Base-by-base conservation (phyloP, 1,140 invertebrate genomes). In the Nomia melanderi region DNA sequence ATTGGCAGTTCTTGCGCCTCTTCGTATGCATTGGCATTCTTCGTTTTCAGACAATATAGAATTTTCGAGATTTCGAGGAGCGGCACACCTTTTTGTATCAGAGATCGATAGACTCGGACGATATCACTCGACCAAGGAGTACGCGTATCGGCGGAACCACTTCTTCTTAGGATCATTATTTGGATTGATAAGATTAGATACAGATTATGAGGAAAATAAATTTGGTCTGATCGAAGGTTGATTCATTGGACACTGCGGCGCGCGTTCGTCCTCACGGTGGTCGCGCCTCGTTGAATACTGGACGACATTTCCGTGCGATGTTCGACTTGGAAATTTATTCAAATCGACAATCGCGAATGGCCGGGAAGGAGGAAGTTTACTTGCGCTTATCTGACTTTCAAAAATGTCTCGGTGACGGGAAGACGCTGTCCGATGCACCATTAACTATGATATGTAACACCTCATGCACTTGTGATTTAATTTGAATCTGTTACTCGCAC, bases 181-280 rank as follows among this genome's bases (percentile, higher is more conserved):
- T 50, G 41, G 23, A 14, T 25, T 29, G 73, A 69, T 60, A 59
- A 76, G 73, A 76, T 76, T 76, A 76, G 64, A 76, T 75, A 65
- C 23, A 20, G 7, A 17, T 12, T 0, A 17, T 2, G 7, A 6
- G 27, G 33, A 31, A 44, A 44, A 57, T 67, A 44, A 36, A 67
- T 41, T 50, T 7, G 50, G 12, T 3, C 14, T 4, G 23, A 69
- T 25, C 2, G 9, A n/a, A 36, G 9, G 57, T 39, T n/a, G 29
- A 36, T 57, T 14, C 50, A 33, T 27, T 44, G 23, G 60, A 41
- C n/a, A 36, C 17, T 23, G 20, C 20, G 17, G 57, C 9, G 2
- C 3, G 25, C 53, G 25, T 29, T 31, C 25, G 54, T 31, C 54
- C 4, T 29, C 54, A 17, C 31, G 31, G 29, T 12, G 57, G 29